Evolutionary conservation across 1,140 invertebrate genomes (phyloP), one percentile per base, ranked within the genome.

Genomic region (Berghia stephanieae): DNA sequence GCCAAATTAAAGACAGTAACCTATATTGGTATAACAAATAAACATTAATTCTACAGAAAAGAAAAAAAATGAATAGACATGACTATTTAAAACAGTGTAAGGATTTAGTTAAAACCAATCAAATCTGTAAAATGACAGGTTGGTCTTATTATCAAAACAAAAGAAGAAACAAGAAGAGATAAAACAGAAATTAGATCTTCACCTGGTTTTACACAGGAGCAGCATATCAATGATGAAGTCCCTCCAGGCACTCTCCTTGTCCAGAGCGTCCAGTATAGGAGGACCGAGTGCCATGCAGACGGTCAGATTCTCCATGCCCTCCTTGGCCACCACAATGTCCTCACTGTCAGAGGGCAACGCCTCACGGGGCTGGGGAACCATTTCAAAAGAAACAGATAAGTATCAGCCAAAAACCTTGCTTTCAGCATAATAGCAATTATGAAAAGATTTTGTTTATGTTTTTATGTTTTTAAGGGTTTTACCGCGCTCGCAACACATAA

Each of bases 241-340:
- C 80, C 95, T 93, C 94, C 95, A 94, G 89, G 94, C 93, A 75
- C 93, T 91, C 80, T 96, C 94, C 81, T 92, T 92, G 75, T 91
- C 91, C 0, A 95, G 87, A 21, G 91, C 91, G 77, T 96, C 94
- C 63, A 97, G 89, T 69, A 94, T 93, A 63, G 93, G 92, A 6
- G 95, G 95, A 89, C 95, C 96, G 10, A 98, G 89, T 38, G 96
- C 94, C 84, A 98, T 92, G 81, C 94, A 94, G 72, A 97, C 92
- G n/a, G 95, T 96, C 60, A 99, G 90, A 38, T 96, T 93, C 91
- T 98, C 96, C 82, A 98, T 90, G 34, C 96, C 95, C 90, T 98
- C 96, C 83, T 95, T 94, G 85, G 96, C 96, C 80, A 98, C 94
- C 86, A 91, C 79, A 84, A 89, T 83, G 72, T 90, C 89, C 76